Percentiles rank a stretch among this genome's conserved stretches.
phyloP scores from a whole-genome alignment of 64 coral and sea anemone genomes.

The Actinia tenebrosa region DNA sequence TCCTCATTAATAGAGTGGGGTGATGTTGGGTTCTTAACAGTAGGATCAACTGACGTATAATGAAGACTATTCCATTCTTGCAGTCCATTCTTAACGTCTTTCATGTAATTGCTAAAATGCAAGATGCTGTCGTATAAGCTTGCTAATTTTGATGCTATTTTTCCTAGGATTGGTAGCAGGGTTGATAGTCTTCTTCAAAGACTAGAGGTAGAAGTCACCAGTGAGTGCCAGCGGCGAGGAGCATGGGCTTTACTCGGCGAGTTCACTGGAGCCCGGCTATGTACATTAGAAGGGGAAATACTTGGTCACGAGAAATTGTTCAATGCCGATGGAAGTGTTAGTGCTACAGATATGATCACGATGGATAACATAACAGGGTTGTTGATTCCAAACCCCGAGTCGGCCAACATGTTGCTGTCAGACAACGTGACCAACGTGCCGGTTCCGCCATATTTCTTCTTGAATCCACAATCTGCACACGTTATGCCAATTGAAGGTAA shows the following conservation, averaged over 20 bases:
- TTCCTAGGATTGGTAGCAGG: constrained; percentile 56
- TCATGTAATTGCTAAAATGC: too few species aligned
- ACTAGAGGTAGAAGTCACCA: constrained; percentile 80
- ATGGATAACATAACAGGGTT: constrained; percentile 76
- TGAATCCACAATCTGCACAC: constrained; percentile 69
- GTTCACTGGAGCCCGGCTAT: constrained; percentile 76
- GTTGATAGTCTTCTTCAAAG: constrained; percentile 86
- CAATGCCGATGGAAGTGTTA: constrained; percentile 66
- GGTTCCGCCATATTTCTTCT: constrained; percentile 78
- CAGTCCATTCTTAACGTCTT: too few species aligned
- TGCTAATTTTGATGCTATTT: neutral
- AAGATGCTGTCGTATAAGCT: too few species aligned
- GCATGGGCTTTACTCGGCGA: constrained; percentile 83
- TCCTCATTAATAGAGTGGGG: too few species aligned
- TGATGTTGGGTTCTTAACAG: too few species aligned
- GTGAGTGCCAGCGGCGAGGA: constrained; percentile 90
- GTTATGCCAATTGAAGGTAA: constrained; percentile 96
- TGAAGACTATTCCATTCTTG: too few species aligned
- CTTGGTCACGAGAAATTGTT: constrained; percentile 70
- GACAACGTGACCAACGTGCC: constrained; percentile 89
- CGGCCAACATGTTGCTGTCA: constrained; percentile 88
- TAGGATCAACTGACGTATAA: too few species aligned
- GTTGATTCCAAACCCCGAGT: constrained; percentile 59
- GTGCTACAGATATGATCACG: constrained; percentile 57
- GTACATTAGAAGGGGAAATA: constrained; percentile 75